These are phyloP conservation scores for Trissolcus basalis DNA, from an alignment of 1,140 invertebrate species.

Conservation along the genomic window DNA sequence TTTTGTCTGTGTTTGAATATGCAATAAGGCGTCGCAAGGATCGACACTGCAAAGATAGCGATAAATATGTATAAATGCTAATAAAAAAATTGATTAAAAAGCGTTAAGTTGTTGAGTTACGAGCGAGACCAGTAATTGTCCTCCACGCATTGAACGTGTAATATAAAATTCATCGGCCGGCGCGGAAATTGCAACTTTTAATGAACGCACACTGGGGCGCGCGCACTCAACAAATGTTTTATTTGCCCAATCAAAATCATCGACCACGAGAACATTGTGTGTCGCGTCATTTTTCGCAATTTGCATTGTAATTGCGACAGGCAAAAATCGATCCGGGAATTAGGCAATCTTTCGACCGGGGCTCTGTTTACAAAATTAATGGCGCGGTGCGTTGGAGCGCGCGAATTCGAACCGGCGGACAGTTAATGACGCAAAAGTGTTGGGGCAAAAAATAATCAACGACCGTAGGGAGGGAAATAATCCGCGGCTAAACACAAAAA, in stretches of 20 bases:
- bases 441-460: constrained; percentile 2
- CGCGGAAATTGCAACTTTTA: no score
- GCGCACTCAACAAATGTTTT: constrained; percentile 24
- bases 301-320: constrained; percentile 21
- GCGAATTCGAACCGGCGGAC: no score
- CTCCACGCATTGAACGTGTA: constrained; percentile 16
- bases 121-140: constrained; percentile 31
- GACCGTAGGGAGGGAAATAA: constrained; percentile 7
- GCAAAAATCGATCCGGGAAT: constrained; percentile 1
- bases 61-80: constrained; percentile 57
- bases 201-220: no score
- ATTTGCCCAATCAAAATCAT: constrained; percentile 20
- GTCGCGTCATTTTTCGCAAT: constrained; percentile 24
- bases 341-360: no score
- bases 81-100: constrained; percentile 57
- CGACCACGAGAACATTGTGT: constrained; percentile 21
- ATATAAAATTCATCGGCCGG: constrained; percentile 34
- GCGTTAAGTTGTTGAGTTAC: constrained; percentile 48
- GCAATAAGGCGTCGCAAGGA: constrained; percentile 23
- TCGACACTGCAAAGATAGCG: constrained; percentile 18
- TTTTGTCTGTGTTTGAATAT: constrained; percentile 44
- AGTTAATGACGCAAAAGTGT: no score
- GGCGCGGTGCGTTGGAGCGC: no score
- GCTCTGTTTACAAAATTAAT: no score
- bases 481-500: constrained; percentile 19